Evolutionary conservation across 2,113 vertebrate species (phyloP).

Genomic region (Caretta caretta): DNA sequence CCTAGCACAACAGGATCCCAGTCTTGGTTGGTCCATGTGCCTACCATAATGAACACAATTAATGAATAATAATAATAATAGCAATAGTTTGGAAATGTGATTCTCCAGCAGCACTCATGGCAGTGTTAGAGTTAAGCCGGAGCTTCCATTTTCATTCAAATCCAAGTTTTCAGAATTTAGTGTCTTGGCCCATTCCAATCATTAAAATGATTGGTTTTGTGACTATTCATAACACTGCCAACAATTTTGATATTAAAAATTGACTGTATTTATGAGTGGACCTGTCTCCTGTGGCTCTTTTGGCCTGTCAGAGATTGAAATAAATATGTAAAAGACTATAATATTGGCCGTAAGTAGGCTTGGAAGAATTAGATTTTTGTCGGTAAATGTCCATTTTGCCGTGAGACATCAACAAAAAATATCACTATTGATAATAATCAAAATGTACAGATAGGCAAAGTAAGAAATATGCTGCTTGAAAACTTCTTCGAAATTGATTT

Average conservation of each 20-base stretch:
- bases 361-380: too few relatives aligned
- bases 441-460: too few relatives aligned
- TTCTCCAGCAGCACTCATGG: background rate
- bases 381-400: too few relatives aligned
- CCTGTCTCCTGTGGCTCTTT: background rate
- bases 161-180: background rate
- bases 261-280: background rate
- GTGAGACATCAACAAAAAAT: too few relatives aligned
- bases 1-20: too few relatives aligned
- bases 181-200: background rate
- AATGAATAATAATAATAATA: background rate
- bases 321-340: background rate
- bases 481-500: too few relatives aligned
- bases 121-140: background rate
- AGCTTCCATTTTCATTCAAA: background rate
- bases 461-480: too few relatives aligned
- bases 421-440: too few relatives aligned
- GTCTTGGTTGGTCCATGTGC: rapidly evolving
- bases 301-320: background rate
- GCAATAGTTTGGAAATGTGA: background rate
- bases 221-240: background rate
- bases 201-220: background rate
- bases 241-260: background rate
- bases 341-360: background rate
- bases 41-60: background rate